Evolutionary conservation across 92 coral and sea anemone genomes (phyloP).

Genomic region (Phymanthus crucifer): DNA sequence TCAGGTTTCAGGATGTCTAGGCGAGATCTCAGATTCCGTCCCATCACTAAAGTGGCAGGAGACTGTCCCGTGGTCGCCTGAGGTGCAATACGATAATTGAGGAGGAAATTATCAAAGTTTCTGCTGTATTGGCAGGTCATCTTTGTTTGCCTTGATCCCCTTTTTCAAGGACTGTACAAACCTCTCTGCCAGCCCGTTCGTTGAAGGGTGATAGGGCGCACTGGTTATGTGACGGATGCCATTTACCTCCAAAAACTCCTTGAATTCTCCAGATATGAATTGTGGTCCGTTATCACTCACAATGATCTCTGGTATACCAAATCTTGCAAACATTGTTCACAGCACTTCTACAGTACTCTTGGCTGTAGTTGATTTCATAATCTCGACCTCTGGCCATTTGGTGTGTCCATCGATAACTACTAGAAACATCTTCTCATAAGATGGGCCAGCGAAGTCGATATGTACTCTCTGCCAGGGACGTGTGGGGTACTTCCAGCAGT

Average conservation of each 20-base stretch:
- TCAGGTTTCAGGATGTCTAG: no score
- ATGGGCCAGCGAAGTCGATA: slow-evolving; percentile 31
- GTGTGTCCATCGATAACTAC: slow-evolving; percentile 26
- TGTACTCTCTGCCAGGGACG: slow-evolving; percentile 38
- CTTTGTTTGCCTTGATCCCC: not conserved
- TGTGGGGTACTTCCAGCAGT: slow-evolving; percentile 49
- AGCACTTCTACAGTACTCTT: no score
- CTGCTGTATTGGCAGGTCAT: no score
- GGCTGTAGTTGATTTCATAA: not conserved
- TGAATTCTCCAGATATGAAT: not conserved
- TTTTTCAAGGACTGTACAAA: slow-evolving; percentile 7
- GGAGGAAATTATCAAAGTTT: no score
- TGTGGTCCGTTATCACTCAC: no score
- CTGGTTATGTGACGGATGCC: not conserved
- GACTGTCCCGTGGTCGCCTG: no score
- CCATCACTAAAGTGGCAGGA: no score
- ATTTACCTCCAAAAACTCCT: not conserved
- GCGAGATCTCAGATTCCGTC: no score
- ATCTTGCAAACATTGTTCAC: no score
- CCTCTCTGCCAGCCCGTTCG: slow-evolving; percentile 3
- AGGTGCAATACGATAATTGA: no score
- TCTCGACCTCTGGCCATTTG: not conserved
- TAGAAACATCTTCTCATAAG: slow-evolving; percentile 3
- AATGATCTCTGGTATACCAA: no score
- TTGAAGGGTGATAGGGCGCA: slow-evolving; percentile 1